phyloP scores from a whole-genome alignment of 2,113 vertebrate species.

The Typhlomys cinereus region DNA sequence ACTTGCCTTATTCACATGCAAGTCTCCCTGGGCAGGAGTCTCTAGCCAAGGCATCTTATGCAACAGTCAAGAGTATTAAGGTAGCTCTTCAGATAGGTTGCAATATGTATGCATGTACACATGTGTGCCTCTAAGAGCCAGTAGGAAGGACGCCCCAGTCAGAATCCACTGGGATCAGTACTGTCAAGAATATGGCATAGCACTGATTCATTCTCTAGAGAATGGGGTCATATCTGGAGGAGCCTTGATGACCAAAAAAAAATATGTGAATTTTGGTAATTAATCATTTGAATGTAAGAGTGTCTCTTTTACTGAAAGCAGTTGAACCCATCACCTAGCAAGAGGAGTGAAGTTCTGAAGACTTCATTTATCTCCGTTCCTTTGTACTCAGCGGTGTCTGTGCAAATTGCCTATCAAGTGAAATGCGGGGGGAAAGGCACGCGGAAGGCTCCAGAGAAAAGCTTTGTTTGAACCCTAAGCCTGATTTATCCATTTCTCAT shows the following conservation, averaged over 20 bases:
- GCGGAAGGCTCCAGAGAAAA: constrained; percentile 48
- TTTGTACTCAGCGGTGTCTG: constrained; percentile 67
- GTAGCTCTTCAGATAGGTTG: neutral
- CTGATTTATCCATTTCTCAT: constrained; percentile 46
- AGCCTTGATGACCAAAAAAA: constrained; percentile 34
- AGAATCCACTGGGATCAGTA: neutral
- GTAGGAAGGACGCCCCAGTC: too few relatives aligned
- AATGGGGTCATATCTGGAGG: neutral
- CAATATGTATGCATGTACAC: too few relatives aligned
- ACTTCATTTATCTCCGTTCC: constrained; percentile 61
- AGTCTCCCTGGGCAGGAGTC: neutral
- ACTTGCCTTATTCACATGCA: neutral
- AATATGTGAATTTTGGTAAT: constrained; percentile 65
- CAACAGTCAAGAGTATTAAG: neutral
- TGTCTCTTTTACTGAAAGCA: constrained; percentile 60
- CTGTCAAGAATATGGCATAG: neutral
- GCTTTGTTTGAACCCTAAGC: constrained; percentile 54
- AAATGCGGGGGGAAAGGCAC: constrained; percentile 8
- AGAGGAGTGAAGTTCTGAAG: constrained; percentile 63
- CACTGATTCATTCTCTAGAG: constrained; percentile 19
- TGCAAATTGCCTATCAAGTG: constrained; percentile 25
- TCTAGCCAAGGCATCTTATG: neutral
- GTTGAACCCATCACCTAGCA: constrained; percentile 28
- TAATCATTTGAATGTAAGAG: constrained; percentile 65
- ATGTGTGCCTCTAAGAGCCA: neutral